phyloP scores from a whole-genome alignment of 2,888 invertebrate genomes.

The Pogonocherus hispidulus region DNA sequence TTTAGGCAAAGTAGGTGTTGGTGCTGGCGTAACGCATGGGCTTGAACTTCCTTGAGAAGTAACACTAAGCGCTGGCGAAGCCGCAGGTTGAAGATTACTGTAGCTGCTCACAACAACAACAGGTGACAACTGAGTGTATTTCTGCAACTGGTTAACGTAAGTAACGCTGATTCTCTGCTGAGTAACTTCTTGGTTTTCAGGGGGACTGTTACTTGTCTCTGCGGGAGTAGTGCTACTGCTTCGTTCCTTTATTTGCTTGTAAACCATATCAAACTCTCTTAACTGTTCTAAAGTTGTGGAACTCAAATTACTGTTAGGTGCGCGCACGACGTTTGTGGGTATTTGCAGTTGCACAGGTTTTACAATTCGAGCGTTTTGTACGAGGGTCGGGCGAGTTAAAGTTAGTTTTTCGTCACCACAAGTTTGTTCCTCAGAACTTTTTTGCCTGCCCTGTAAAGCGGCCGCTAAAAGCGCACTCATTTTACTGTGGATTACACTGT shows the following conservation, averaged over 20 bases:
- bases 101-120: slow-evolving; percentile 74
- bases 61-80: slow-evolving; percentile 72
- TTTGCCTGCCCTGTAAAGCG: slow-evolving; percentile 67
- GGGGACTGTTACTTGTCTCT: slow-evolving; percentile 52
- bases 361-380: slow-evolving; percentile 73
- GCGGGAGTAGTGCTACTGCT: slow-evolving; percentile 72
- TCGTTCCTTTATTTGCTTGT: slow-evolving; percentile 85
- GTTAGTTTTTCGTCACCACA: slow-evolving; percentile 50
- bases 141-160: slow-evolving; percentile 70
- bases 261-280: slow-evolving; percentile 84
- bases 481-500: slow-evolving; percentile 68
- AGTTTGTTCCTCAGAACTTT: slow-evolving; percentile 58
- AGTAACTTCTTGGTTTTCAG: slow-evolving; percentile 60
- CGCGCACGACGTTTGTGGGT: slow-evolving; percentile 74
- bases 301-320: slow-evolving; percentile 77
- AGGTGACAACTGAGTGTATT: slow-evolving; percentile 68
- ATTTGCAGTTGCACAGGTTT: slow-evolving; percentile 72
- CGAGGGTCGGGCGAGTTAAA: slow-evolving; percentile 70
- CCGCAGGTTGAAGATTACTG: slow-evolving; percentile 69
- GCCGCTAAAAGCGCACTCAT: slow-evolving; percentile 69
- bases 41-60: slow-evolving; percentile 74
- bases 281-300: slow-evolving; percentile 84
- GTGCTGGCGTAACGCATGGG: slow-evolving; percentile 73
- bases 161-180: slow-evolving; percentile 71
- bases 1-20: slow-evolving; percentile 65